Conservation (phyloP, 1,140 invertebrate genomes). For the Drosophila nannoptera region DNA sequence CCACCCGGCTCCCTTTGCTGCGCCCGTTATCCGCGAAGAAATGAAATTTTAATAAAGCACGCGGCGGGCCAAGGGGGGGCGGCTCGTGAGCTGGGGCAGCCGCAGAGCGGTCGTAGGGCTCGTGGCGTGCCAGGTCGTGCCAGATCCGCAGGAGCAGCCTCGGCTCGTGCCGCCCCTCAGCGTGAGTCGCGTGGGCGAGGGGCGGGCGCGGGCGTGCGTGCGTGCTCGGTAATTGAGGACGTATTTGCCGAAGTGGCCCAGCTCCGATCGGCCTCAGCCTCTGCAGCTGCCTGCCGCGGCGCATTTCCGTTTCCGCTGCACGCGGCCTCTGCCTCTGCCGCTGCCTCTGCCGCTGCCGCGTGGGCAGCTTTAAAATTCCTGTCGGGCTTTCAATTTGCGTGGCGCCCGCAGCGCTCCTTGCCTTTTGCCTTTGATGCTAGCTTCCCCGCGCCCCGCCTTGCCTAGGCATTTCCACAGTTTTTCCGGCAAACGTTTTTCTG, state of each 20-base stretch:
- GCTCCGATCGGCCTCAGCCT: slow-evolving; percentile 16
- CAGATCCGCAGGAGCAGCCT: background rate
- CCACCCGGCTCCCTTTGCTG: background rate
- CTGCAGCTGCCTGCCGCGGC: slow-evolving; percentile 45
- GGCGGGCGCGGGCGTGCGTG: too few relatives aligned
- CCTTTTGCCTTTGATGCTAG: slow-evolving; percentile 70
- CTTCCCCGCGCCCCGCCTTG: background rate
- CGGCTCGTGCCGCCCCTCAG: too few relatives aligned
- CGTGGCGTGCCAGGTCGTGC: background rate
- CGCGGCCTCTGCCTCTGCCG: background rate
- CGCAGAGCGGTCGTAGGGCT: background rate
- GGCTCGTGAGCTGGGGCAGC: background rate
- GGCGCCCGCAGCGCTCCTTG: slow-evolving; percentile 68
- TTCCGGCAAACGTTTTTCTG: slow-evolving; percentile 27
- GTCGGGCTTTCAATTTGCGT: slow-evolving; percentile 60
- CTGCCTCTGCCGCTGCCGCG: slow-evolving; percentile 8
- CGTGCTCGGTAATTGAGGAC: slow-evolving; percentile 50
- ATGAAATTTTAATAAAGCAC: slow-evolving; percentile 74
- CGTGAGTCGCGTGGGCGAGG: too few relatives aligned
- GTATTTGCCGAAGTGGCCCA: slow-evolving; percentile 60
- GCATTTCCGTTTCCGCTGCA: slow-evolving; percentile 54
- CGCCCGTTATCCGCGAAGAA: slow-evolving; percentile 17
- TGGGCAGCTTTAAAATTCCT: slow-evolving; percentile 28
- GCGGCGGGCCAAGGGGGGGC: slow-evolving; percentile 30
- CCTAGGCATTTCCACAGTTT: slow-evolving; percentile 35